phyloP scores from a whole-genome alignment of 2,888 invertebrate species.

The Dasysyrphus albostriatus region DNA sequence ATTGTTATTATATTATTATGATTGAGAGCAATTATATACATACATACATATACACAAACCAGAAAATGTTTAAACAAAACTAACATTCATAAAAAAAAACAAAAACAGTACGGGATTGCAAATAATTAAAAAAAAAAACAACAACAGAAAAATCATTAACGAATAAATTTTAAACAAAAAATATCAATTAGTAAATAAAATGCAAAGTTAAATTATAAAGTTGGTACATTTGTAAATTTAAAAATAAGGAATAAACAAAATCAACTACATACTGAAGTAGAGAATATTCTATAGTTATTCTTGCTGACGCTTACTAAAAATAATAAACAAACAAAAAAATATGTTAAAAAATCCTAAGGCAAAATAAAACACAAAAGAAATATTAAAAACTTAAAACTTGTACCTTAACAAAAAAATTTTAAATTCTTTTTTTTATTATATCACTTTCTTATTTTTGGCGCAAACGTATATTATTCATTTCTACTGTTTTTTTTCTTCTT shows the following conservation, averaged over 20 bases:
- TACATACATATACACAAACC: slow-evolving; percentile 77
- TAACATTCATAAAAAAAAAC: slow-evolving; percentile 58
- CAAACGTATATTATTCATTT: slow-evolving; percentile 77
- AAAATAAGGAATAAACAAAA: slow-evolving; percentile 33
- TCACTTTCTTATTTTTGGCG: slow-evolving; percentile 36
- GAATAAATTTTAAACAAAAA: slow-evolving; percentile 44
- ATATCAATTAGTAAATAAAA: slow-evolving; percentile 73
- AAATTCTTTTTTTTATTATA: slow-evolving; percentile 26
- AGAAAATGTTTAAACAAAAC: slow-evolving; percentile 67
- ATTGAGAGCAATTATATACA: slow-evolving; percentile 80
- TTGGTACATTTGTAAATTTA: slow-evolving; percentile 67
- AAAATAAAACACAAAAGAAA: slow-evolving; percentile 64
- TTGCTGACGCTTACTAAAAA: slow-evolving; percentile 66
- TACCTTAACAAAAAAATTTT: slow-evolving; percentile 73
- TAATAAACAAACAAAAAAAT: slow-evolving; percentile 11
- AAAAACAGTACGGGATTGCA: slow-evolving; percentile 67
- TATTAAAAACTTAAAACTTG: slow-evolving; percentile 66
- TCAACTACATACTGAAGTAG: slow-evolving; percentile 56
- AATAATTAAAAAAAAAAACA: slow-evolving; percentile 15
- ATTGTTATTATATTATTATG: slow-evolving; percentile 74
- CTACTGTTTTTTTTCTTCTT: slow-evolving; percentile 64
- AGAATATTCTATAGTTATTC: slow-evolving; percentile 58
- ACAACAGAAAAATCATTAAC: slow-evolving; percentile 33
- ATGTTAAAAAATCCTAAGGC: slow-evolving; percentile 36
- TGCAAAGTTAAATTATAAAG: slow-evolving; percentile 65